Base-by-base conservation (phyloP, 2,113 vertebrate genomes). In the Phocoena sinus region DNA sequence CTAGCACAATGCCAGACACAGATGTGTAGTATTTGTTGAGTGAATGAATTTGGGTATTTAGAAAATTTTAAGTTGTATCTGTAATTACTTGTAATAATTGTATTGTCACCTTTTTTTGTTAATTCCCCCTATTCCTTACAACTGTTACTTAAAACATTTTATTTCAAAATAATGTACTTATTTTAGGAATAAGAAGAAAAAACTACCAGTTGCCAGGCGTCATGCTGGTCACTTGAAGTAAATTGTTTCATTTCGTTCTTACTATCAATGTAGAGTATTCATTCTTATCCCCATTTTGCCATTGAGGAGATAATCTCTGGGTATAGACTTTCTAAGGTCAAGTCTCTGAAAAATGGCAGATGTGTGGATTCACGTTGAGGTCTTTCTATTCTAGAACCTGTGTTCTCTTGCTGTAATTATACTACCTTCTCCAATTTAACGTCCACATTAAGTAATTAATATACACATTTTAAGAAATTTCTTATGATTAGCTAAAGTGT, bases 231-330 rank as follows among this genome's bases (percentile, higher is more conserved):
- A 1, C 67, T 88, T 93, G 65, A 87, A 80, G 8, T 77, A 53
- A 91, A 84, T 28, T 50, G 31, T 68, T 74, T 94, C 56, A 47
- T 86, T 90, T 89, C 41, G 68, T 97, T 92, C 73, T 89, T 91
- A 56, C 12, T 93, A 50, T 89, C 31, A 20, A 3, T 74, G 31
- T 92, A 15, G 26, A 36, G 14, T 58, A 60, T 8, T 89, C 53
- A 65, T 9, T 91, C 36, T 92, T 77, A 53, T 41, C 17, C 7
- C 53, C 26, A 9, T 80, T 81, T 88, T 94, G 80, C 56, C n/a
- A 47, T 15, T 47, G 62, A 60, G 68, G 56, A 95, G 63, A 73
- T 21, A 31, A 0, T 92, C 56, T 83, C 56, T 89, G 80, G n/a
- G 18, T 33, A 73, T 68, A 41, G 79, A 91, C 36, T 41, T 70